Evolutionary conservation across 2,113 vertebrate species (phyloP), one percentile per base, ranked within the genome.

Genomic region (Pterocles gutturalis): DNA sequence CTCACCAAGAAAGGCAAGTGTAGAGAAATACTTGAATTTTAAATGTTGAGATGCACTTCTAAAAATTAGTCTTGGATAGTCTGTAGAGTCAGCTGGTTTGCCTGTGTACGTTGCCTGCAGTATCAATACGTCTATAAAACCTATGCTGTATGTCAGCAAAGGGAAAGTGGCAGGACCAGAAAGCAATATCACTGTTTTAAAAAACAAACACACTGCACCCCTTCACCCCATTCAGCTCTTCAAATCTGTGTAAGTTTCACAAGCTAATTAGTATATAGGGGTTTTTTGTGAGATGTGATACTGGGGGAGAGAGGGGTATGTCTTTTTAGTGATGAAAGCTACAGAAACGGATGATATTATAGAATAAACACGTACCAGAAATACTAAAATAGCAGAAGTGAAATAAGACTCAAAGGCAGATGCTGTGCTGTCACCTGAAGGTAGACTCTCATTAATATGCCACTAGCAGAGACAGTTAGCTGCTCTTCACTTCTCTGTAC

Each of bases 81-180:
- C 26, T 84, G 11, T 92, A 1, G 0, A 67, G 17, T 73, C 22
- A 21, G 28, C 33, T 82, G 21, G 3, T 62, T 69, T 95, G 53
- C 20, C 15, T 0, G 0, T 17, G 9, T 60, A 11, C 1, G 0
- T 36, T 94, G n/a, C 10, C 25, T 77, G 31, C 29, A 28, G 11
- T 45, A 34, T 75, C 60, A 31, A 3, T 75, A 17, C 20, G 29
- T 71, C 46, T 67, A 0, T 60, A 79, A 82, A 89, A 61, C 5
- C 12, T 29, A 3, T 69, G 19, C 41, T 58, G 9, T 53, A 34
- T 83, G 24, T 57, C 43, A 91, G 65, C 38, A 55, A 80, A 80
- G 31, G 69, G 45, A 43, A 78, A 36, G 29, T 51, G 41, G 4
- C 57, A 83, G 45, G 33, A 72, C 12, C 29, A 58, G 72, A 88